Evolutionary conservation across 1,140 invertebrate species (phyloP), one percentile per base, ranked within the genome.

Genomic region (Physella acuta): DNA sequence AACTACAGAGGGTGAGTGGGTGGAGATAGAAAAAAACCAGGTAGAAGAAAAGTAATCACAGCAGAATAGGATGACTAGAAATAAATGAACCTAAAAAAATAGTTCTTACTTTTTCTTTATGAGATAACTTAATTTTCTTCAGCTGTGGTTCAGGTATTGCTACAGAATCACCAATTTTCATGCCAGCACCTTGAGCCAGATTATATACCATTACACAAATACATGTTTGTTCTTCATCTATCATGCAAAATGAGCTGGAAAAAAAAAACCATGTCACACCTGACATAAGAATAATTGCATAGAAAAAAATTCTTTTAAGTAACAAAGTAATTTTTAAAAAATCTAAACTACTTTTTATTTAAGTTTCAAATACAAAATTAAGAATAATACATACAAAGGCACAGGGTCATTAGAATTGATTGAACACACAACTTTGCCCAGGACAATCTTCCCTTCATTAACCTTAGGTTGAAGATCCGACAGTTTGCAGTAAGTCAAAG

Each of bases 161-260:
- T 16, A 95, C 90, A 37, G 90, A 89, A 85, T 95, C 92, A 1
- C 92, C 93, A 64, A 94, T 91, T 67, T 92, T 93, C 55, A 93
- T 90, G 49, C 92, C 93, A 81, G 89, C 89, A 3, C 91, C 91
- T 80, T 90, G 88, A 30, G 91, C 91, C 80, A 93, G 88, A 86
- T 94, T 94, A 83, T 93, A 94, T 37, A 94, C 88, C 0, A 90
- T 92, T 49, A 94, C 91, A 33, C 89, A 88, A 37, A 92, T 83
- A 79, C 91, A 93, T 0, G 85, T 86, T 81, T 89, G 88, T 39
- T 90, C 88, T 73, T 89, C 87, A 83, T 94, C 93, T 31, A 92
- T 88, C 71, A 94, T 81, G 78, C 92, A 93, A 84, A 93, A 94
- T 34, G 91, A 91, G 82, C 92, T 93, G 83, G 63, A 89, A 89